A percentile compares a stretch with the other conserved stretches of the same genome.
Conservation (phyloP, 2,797 vertebrate genomes). For the Carduelis carduelis region DNA sequence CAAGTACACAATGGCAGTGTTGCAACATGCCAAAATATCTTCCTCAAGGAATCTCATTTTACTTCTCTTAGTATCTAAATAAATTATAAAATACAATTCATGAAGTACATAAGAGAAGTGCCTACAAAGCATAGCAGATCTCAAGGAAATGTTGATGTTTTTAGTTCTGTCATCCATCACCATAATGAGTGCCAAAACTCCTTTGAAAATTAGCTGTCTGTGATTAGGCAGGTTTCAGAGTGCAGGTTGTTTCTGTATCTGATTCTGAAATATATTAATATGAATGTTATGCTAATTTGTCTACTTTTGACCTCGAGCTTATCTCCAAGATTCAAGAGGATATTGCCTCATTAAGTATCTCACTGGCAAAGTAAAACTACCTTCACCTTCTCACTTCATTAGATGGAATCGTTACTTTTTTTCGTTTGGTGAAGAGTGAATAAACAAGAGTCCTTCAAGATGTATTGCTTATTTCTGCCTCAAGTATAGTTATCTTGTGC, state of each 20-base stretch:
- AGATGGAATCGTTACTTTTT: constrained; percentile 37
- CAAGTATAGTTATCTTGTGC: constrained; percentile 18
- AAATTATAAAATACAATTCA: constrained; percentile 39
- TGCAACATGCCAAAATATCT: not conserved
- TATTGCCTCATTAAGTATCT: constrained; percentile 72
- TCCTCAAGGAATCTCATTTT: not conserved
- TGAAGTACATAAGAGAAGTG: constrained; percentile 8
- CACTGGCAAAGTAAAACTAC: constrained; percentile 57
- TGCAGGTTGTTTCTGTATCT: constrained; percentile 71
- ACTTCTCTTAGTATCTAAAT: constrained; percentile 18
- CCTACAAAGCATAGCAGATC: constrained; percentile 31
- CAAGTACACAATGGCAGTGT: not conserved
- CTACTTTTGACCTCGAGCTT: constrained; percentile 77
- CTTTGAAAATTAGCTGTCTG: constrained; percentile 84
- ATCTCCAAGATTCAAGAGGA: constrained; percentile 75
- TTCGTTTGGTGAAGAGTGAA: constrained; percentile 32
- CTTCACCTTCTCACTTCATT: constrained; percentile 70
- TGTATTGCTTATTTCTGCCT: constrained; percentile 29
- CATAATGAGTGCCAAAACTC: constrained; percentile 85
- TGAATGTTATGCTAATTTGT: constrained; percentile 81
- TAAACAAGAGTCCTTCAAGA: constrained; percentile 61
- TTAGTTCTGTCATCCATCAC: constrained; percentile 87
- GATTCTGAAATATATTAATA: constrained; percentile 83
- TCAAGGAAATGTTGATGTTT: constrained; percentile 74
- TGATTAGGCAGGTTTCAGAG: constrained; percentile 84